Evolutionary conservation across 2,797 vertebrate genomes (phyloP).

Genomic region (Parauchenoglanis ngamensis): DNA sequence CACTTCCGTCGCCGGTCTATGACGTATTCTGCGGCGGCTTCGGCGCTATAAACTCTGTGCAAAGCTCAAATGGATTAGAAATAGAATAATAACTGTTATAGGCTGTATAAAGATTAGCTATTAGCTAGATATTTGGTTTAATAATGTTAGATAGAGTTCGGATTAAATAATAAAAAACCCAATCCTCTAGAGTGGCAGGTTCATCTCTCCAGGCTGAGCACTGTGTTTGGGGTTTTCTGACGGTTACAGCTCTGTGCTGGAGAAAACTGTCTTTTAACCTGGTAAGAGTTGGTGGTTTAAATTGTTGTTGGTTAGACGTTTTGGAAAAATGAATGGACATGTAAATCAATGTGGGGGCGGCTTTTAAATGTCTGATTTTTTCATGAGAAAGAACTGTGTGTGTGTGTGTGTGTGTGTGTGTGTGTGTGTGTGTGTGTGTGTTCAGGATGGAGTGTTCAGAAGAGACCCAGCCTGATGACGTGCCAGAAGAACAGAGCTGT

Average conservation of each 20-base stretch:
- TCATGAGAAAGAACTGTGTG: neutral
- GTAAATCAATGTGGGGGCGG: neutral
- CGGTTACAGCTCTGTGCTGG: neutral
- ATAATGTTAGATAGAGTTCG: neutral
- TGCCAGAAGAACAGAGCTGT: neutral
- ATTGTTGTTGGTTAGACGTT: neutral
- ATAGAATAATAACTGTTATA: neutral
- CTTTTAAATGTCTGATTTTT: neutral
- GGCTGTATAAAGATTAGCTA: neutral
- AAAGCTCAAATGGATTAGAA: neutral
- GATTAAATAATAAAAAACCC: neutral
- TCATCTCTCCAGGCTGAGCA: neutral
- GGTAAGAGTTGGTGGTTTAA: neutral
- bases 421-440: neutral
- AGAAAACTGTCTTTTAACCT: neutral
- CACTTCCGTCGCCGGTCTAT: neutral
- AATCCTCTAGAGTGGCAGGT: neutral
- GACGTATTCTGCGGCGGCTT: neutral
- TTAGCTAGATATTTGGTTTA: neutral
- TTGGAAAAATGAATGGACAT: neutral
- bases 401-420: neutral
- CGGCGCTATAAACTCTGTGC: neutral
- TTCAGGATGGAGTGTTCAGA: constrained; percentile 24
- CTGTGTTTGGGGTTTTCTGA: neutral
- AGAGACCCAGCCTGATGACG: neutral